A percentile compares a stretch with the other conserved stretches of the same genome.
These are phyloP conservation scores for Lagopus muta DNA, from an alignment of 2,113 vertebrate genomes.

Conservation along the genomic window DNA sequence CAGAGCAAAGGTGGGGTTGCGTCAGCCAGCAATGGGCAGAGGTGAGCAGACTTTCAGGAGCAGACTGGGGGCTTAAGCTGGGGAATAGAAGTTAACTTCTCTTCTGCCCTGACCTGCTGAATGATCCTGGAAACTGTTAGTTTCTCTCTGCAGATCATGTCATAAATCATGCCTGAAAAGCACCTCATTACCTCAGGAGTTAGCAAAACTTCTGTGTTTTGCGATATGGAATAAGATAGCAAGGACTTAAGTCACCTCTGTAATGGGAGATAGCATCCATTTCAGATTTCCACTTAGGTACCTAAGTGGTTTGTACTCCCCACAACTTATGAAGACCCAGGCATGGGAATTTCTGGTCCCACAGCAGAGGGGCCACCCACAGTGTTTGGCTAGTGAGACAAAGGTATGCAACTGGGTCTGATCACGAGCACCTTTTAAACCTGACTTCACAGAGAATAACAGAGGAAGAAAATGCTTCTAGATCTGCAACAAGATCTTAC, in stretches of 20 bases:
- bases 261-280: background rate
- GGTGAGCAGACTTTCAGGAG: background rate
- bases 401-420: background rate
- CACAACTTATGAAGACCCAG: background rate
- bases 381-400: background rate
- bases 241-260: background rate
- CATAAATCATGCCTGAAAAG: background rate
- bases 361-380: background rate
- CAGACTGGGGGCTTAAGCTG: background rate
- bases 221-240: background rate
- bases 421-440: background rate
- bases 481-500: slow-evolving; percentile 62
- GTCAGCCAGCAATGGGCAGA: background rate
- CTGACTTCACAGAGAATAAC: background rate
- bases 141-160: background rate
- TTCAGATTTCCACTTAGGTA: background rate
- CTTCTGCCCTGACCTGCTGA: background rate
- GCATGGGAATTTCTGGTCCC: background rate
- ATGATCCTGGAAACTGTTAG: background rate
- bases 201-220: background rate
- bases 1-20: background rate
- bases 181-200: background rate
- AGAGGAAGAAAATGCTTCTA: background rate
- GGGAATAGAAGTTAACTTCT: background rate
- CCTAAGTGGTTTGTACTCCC: background rate